Evolutionary conservation across 2,113 vertebrate genomes (phyloP), one percentile per base, ranked within the genome.

Genomic region (Ahaetulla prasina): DNA sequence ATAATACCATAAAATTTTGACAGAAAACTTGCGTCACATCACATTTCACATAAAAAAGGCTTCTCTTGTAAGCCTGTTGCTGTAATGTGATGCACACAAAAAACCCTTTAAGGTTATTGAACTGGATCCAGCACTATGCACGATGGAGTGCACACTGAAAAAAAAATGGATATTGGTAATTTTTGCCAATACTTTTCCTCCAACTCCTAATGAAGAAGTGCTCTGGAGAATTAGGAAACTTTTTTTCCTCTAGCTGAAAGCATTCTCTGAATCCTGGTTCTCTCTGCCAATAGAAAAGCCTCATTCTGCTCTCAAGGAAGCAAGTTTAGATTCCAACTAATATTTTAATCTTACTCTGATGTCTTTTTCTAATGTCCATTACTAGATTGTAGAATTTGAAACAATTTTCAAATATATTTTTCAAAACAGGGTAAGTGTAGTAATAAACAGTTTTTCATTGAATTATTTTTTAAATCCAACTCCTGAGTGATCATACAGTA

Each of bases 401-500:
- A 3, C 25, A 55, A 43, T 90, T 94, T 85, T 92, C 92, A 10
- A 90, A 43, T 25, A 45, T 93, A 39, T 80, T 54, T 68, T 91
- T 89, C 12, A 25, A 39, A 9, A 93, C 54, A 88, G 53, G 45
- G 16, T 85, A 27, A 63, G 47, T 12, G 35, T 86, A 94, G 94
- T 93, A 94, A 94, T 47, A 87, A 95, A 92, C 9, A 93, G 88
- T 49, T 96, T 96, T 95, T 85, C 90, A 85, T 96, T 96, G 90
- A 85, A 12, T 93, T 95, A 95, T 91, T 93, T 92, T 91, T 43
- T 94, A 80, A 80, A 43, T 93, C 88, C 96, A 95, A 43, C 94
- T 97, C 97, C 98, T 97, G 98, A 98, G 98, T 88, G 95, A 90
- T 92, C 94, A 93, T 68, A 95, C 92, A 96, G 91, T 57, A 95